Percentiles rank a stretch among this genome's conserved stretches.
These are phyloP conservation scores for Menura novaehollandiae DNA, from an alignment of 2,113 vertebrate genomes.

Conservation along the genomic window DNA sequence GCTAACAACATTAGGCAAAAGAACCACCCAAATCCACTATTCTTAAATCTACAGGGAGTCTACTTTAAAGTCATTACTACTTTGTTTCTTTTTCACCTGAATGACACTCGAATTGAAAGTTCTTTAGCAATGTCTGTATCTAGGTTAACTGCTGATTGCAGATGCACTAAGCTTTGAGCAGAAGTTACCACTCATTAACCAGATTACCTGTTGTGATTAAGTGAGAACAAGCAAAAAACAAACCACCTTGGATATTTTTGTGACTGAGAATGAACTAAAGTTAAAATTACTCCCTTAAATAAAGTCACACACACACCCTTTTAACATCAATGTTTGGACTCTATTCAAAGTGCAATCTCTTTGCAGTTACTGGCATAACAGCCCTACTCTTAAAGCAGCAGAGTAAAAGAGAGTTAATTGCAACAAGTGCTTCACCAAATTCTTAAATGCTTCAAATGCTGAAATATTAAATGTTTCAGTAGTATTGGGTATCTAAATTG, in stretches of 20 bases:
- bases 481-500: neutral
- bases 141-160: constrained; percentile 54
- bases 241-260: constrained; percentile 57
- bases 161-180: constrained; percentile 67
- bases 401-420: neutral
- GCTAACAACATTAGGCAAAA: neutral
- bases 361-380: neutral
- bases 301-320: neutral
- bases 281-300: constrained; percentile 43
- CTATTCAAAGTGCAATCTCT: neutral
- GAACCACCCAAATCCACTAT: neutral
- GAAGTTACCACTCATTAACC: constrained; percentile 73
- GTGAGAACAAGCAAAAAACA: constrained; percentile 52
- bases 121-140: constrained; percentile 55
- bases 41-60: constrained; percentile 52
- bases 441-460: constrained; percentile 4
- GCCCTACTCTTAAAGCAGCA: neutral
- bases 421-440: constrained; percentile 39
- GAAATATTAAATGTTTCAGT: constrained; percentile 1
- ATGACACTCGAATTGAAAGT: constrained; percentile 63
- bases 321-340: neutral
- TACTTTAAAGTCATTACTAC: constrained; percentile 70
- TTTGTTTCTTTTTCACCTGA: constrained; percentile 71
- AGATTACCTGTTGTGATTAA: constrained; percentile 74
- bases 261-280: constrained; percentile 32